These are phyloP conservation scores for Brevimyrus niger DNA, from an alignment of 2,113 vertebrate genomes.

Conservation along the genomic window DNA sequence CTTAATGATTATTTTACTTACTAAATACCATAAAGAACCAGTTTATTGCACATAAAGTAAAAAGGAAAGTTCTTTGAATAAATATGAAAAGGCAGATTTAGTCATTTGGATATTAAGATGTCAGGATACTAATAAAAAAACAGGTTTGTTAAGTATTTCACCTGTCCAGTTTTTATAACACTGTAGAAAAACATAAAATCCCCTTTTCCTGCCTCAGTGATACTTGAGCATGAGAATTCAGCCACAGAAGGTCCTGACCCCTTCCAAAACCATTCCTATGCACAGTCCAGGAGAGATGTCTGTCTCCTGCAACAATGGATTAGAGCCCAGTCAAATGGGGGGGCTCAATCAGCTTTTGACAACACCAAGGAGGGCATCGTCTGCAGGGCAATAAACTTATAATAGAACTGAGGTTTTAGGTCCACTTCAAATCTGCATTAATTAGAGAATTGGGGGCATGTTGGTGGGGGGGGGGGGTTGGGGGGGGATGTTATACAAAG, in stretches of 20 bases:
- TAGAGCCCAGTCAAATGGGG: not conserved
- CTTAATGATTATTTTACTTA: not conserved
- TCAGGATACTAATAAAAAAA: not conserved
- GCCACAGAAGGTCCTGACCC: not conserved
- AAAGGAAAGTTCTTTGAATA: not conserved
- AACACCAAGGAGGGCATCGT: not conserved
- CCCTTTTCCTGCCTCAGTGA: not conserved
- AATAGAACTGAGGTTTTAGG: not conserved
- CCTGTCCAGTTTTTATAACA: not conserved
- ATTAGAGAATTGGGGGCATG: not conserved
- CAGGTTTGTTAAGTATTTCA: not conserved
- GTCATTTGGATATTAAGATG: not conserved
- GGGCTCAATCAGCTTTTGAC: conserved; percentile 9
- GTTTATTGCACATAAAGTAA: not conserved
- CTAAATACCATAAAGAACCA: not conserved
- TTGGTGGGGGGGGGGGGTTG: too few relatives aligned
- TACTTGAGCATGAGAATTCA: not conserved
- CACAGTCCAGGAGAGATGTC: not conserved
- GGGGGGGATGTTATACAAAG: not conserved
- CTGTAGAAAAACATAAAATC: not conserved
- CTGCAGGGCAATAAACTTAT: conserved; percentile 14
- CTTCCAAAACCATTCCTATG: not conserved
- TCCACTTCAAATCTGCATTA: conserved; percentile 17
- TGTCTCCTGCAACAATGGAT: not conserved
- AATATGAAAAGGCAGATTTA: not conserved